These are phyloP conservation scores for Origma solitaria DNA, from an alignment of 2,113 vertebrate species.

Conservation along the genomic window DNA sequence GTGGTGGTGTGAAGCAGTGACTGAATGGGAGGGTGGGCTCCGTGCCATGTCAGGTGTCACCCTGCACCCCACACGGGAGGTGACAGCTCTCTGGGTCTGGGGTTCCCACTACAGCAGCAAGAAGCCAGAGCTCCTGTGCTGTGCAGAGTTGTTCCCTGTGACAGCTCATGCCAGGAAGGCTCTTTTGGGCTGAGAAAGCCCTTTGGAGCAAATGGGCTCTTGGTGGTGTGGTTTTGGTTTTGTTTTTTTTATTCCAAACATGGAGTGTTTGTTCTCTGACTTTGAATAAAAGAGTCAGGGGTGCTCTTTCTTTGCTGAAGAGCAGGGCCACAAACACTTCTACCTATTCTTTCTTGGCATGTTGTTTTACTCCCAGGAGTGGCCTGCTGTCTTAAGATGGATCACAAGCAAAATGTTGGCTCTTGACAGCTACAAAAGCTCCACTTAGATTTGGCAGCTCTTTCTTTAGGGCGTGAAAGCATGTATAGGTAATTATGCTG, in stretches of 20 bases:
- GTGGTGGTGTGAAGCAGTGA: background rate
- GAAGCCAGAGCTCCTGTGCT: background rate
- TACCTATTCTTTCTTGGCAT: background rate
- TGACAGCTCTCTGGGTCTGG: background rate
- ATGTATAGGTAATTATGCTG: background rate
- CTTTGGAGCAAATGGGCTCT: background rate
- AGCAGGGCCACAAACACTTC: background rate
- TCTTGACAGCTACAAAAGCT: background rate
- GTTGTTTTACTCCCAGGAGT: background rate
- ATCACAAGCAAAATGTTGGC: background rate
- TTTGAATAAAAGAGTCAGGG: background rate
- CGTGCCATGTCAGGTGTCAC: rapidly evolving
- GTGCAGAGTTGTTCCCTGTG: background rate
- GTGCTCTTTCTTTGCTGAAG: background rate
- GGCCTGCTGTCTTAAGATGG: background rate
- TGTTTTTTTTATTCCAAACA: background rate
- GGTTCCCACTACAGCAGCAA: rapidly evolving
- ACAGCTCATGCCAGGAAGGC: rapidly evolving
- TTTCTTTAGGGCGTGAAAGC: background rate
- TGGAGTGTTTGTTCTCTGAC: background rate
- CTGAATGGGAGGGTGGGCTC: background rate
- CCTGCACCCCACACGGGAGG: rapidly evolving
- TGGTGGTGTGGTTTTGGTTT: background rate
- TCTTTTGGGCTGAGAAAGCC: background rate
- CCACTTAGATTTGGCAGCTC: background rate